Evolutionary conservation across 2,888 invertebrate species (phyloP).

Genomic region (Drosophila mimetica): DNA sequence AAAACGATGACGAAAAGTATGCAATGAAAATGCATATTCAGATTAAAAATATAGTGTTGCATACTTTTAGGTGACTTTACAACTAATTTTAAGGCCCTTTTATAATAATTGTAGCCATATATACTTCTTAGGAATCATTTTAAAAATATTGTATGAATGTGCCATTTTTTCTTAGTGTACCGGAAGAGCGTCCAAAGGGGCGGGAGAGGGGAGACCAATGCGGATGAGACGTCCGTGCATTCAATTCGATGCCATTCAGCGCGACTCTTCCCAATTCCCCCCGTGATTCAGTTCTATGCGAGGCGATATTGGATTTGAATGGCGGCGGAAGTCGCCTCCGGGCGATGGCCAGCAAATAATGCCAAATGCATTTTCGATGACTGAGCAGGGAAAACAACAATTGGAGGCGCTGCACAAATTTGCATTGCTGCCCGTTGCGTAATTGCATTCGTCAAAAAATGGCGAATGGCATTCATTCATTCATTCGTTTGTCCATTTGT

Average conservation of each 20-base stretch:
- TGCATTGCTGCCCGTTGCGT: constrained; percentile 53
- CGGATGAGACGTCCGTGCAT: constrained; percentile 35
- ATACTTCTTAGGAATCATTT: too few relatives aligned
- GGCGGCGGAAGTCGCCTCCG: constrained; percentile 41
- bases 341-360: constrained; percentile 65
- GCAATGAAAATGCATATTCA: too few relatives aligned
- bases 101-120: too few relatives aligned
- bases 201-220: background rate
- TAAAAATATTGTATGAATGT: too few relatives aligned
- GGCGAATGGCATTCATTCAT: constrained; percentile 12
- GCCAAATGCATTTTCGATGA: constrained; percentile 52
- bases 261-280: constrained; percentile 28
- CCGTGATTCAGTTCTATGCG: constrained; percentile 46
- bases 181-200: constrained; percentile 13
- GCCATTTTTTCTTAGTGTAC: constrained; percentile 7
- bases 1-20: too few relatives aligned
- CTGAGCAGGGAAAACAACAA: constrained; percentile 19
- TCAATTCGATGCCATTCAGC: constrained; percentile 61
- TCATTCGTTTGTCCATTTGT: constrained; percentile 1
- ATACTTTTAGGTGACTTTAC: too few relatives aligned
- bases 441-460: constrained; percentile 66
- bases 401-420: constrained; percentile 34
- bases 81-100: too few relatives aligned
- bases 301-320: constrained; percentile 30
- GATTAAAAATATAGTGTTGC: too few relatives aligned